Base-by-base conservation (phyloP, 2,797 vertebrate species). In the Paedocypris micromegethes region DNA sequence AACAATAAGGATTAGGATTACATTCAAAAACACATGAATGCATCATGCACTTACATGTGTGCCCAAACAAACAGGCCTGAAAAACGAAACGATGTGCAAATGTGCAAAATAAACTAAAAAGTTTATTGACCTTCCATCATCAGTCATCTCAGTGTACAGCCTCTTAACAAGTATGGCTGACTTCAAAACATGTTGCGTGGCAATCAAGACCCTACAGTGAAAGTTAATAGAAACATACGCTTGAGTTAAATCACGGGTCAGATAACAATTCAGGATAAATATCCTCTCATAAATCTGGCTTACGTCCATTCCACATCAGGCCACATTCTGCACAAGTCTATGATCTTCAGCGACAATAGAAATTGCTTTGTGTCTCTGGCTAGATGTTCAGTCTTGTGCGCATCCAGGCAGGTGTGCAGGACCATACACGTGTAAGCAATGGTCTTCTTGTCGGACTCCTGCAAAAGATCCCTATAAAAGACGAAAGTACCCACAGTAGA, bases 281-380 rank as follows among this genome's bases (percentile, higher is more conserved):
- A 23, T 23, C 23, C n/a, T n/a, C n/a, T n/a, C 46, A 48, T 3
- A 48, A 66, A 53, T 3, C 38, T 44, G 65, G 89, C 89, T 72
- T 88, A 98, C 95, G 92, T 89, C 97, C 96, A 98, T 68, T 98
- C 94, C 0, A 93, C 79, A 4, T 96, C 92, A 1, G 93, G 79
- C 5, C 88, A 88, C 2, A 86, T 89, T 75, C 77, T 83, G 5
- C 90, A 91, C 58, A 90, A 89, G 50, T 85, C 89, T 78, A 89
- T 84, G 74, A 91, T 85, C 72, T 79, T 85, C 63, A 84, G 79
- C 0, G 87, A 83, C 64, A 91, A 64, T 42, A 70, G 66, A 66
- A 88, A 81, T 58, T 85, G 83, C 48, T 82, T 59, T 0, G 75
- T 69, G 44, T 87, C 58, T 54, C 58, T 47, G 44, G 82, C 75